Base-by-base conservation (phyloP, 2,113 vertebrate genomes). In the Penelope pileata region DNA sequence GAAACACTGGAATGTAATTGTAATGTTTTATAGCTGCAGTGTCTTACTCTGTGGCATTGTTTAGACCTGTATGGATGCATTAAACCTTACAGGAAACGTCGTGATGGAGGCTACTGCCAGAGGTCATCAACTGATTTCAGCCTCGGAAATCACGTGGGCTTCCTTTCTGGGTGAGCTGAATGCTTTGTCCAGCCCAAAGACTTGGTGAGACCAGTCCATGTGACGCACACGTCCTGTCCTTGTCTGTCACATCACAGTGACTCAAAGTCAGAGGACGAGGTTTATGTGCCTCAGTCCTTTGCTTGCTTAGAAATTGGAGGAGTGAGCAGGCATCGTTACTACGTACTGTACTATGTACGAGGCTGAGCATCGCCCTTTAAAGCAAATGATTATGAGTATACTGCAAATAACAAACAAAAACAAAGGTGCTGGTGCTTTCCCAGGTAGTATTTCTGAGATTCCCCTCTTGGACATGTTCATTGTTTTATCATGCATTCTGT, bases 371-470 rank as follows among this genome's bases (percentile, higher is more conserved):
- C 56, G 42, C n/a, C 21, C 56, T 42, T 32, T 21, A 43, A 4
- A 14, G 24, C 18, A 38, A 14, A 63, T 34, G 11, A 12, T 29
- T 3, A 16, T 1, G 38, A 56, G 40, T 1, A 2, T 6, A 0
- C 9, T 32, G 29, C 18, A 63, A 40, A 43, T 19, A 22, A 53
- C 32, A 30, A 75, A 29, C 48, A n/a, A 8, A n/a, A 21, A 13
- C 3, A 8, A 43, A 51, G 36, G 3, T 0, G 3, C 32, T 78
- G 94, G 24, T 63, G 36, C 59, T 16, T 1, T 2, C 51, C 88
- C 66, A 72, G 3, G 10, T 6, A 1, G 8, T 12, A 7, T 2
- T 47, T 59, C 80, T 23, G 23, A 34, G 48, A 66, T 24, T 5
- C 51, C n/a, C 3, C 23, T 32, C 10, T 64, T 18, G 47, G 29